Evolutionary conservation across 2,113 vertebrate species (phyloP).

Genomic region (Caracal caracal): DNA sequence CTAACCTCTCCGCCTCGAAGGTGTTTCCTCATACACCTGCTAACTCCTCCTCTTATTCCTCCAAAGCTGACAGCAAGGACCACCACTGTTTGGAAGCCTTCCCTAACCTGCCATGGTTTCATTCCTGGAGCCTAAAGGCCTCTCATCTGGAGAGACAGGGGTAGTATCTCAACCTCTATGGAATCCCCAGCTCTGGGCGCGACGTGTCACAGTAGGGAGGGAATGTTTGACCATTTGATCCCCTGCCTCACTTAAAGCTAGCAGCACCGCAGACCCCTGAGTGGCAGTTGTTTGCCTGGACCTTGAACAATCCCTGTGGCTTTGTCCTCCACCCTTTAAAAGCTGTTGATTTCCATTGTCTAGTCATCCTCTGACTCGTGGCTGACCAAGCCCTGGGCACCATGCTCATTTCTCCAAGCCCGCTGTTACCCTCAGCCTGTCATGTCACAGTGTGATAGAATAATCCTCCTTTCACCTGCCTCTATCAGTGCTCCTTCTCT

Average conservation of each 20-base stretch:
- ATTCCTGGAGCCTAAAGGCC: neutral
- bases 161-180: neutral
- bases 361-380: conserved; percentile 8
- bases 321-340: neutral
- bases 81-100: neutral
- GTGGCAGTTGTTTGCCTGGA: neutral
- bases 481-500: neutral
- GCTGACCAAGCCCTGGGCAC: neutral
- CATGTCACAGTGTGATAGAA: neutral
- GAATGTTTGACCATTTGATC: neutral
- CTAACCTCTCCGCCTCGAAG: neutral
- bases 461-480: neutral
- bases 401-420: neutral
- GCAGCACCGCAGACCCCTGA: neutral
- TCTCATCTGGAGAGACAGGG: neutral
- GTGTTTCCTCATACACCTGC: neutral
- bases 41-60: neutral
- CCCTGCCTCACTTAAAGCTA: neutral
- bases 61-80: neutral
- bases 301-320: neutral
- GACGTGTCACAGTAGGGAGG: neutral
- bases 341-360: neutral
- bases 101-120: neutral
- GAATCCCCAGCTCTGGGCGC: neutral
- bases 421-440: neutral